phyloP scores from a whole-genome alignment of 2,888 invertebrate genomes.

The Chrysolina oricalcia region DNA sequence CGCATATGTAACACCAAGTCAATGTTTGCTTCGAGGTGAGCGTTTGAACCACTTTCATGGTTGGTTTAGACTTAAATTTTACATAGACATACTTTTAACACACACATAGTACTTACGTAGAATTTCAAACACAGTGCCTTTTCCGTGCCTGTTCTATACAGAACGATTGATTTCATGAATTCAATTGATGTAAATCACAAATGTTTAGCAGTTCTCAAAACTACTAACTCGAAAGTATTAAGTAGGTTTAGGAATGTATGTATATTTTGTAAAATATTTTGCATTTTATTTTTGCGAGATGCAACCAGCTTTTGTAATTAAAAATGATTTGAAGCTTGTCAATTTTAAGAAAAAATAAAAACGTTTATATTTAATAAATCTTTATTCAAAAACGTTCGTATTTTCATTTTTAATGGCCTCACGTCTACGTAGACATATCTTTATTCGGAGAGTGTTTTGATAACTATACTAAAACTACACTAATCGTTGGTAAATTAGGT shows the following conservation, averaged over 20 bases:
- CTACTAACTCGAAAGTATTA: conserved; percentile 52
- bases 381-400: conserved; percentile 13
- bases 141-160: conserved; percentile 61
- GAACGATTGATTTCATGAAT: conserved; percentile 41
- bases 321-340: conserved; percentile 69
- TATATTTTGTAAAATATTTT: conserved; percentile 69
- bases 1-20: not conserved
- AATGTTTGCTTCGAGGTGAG: not conserved
- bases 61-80: conserved; percentile 19
- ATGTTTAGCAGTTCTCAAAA: conserved; percentile 39
- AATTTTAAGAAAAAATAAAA: conserved; percentile 66
- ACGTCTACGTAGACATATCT: too few species aligned
- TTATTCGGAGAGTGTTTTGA: too few species aligned
- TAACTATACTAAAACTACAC: too few species aligned
- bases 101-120: conserved; percentile 63
- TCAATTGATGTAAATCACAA: conserved; percentile 33
- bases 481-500: too few species aligned
- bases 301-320: conserved; percentile 68
- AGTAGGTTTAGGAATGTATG: conserved; percentile 56
- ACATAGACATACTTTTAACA: conserved; percentile 19
- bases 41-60: not conserved
- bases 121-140: conserved; percentile 66
- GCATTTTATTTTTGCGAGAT: conserved; percentile 59
- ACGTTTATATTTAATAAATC: conserved; percentile 44
- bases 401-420: not conserved